Base-by-base conservation (phyloP, 2,797 vertebrate species). In the Thalassophryne amazonica region DNA sequence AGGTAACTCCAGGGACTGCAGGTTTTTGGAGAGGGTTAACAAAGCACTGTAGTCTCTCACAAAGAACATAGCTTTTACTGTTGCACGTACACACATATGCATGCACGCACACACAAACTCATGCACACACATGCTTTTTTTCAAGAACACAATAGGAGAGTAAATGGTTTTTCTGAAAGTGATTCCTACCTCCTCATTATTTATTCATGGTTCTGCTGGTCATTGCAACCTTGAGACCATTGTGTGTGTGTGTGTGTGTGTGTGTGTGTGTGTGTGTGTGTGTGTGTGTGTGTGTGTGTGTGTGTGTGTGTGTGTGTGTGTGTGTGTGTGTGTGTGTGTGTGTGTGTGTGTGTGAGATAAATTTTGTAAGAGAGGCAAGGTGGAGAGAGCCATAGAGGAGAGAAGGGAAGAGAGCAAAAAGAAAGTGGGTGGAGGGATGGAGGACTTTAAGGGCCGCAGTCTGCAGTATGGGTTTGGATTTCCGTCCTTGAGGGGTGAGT, bases 111-210 rank as follows among this genome's bases (percentile, higher is more conserved):
- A 19, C 28, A 46, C 22, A 21, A 27, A 15, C 29, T 23, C 37
- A 21, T 38, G 20, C 27, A 30, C 31, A 21, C 38, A 18, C 46
- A 46, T 39, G 28, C 41, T 33, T 75, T 74, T 80, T 76, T 75
- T 80, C 62, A 69, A 86, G 83, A 90, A 89, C 83, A 89, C 86
- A 90, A 90, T 88, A 83, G 81, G 78, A 63, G 82, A 80, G 76
- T 90, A 90, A 92, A 91, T 91, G 87, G 78, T 86, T 90, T 87
- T 88, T 88, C 75, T 84, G 88, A 91, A 91, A 90, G 83, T 76
- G 88, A 92, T 91, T 89, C 85, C 83, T 78, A 78, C 80, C 78
- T 66, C 57, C 73, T 65, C 77, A 91, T 92, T 91, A 92, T 89
- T 92, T 89, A 92, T 92, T 92, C 88, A 91, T 91, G 84, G 81